Evolutionary conservation across 2,888 invertebrate genomes (phyloP).

Genomic region (Oscheius onirici): DNA sequence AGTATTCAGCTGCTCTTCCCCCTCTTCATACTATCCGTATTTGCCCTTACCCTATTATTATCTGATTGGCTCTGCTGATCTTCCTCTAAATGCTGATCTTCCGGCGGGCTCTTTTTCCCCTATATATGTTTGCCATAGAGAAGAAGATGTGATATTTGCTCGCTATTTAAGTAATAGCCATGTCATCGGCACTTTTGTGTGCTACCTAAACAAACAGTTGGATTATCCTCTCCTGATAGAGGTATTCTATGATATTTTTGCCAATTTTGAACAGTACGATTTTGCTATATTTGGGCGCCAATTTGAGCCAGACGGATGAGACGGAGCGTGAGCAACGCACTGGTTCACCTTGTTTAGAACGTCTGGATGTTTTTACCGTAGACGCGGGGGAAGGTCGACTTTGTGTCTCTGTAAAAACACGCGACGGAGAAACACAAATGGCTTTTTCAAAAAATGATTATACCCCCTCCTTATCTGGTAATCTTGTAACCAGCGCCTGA

Average conservation of each 20-base stretch:
- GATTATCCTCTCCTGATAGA: neutral
- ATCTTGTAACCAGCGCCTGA: slow-evolving; percentile 12
- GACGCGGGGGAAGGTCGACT: too few species aligned
- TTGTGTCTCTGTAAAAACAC: too few species aligned
- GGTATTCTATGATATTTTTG: neutral
- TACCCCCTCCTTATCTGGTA: slow-evolving; percentile 23
- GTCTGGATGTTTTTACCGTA: too few species aligned
- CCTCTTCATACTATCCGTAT: slow-evolving; percentile 4
- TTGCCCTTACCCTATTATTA: slow-evolving; percentile 20
- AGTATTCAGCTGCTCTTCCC: slow-evolving; percentile 19
- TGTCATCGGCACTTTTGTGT: slow-evolving; percentile 20
- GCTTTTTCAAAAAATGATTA: too few species aligned
- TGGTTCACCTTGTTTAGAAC: too few species aligned
- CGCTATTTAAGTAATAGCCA: slow-evolving; percentile 14
- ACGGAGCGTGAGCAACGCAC: too few species aligned
- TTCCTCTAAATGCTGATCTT: slow-evolving; percentile 12
- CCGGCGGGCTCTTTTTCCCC: slow-evolving; percentile 20
- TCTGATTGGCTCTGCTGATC: slow-evolving; percentile 14
- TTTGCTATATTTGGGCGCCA: too few species aligned
- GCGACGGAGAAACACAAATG: too few species aligned
- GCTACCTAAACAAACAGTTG: neutral
- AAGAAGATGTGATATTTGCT: slow-evolving; percentile 22
- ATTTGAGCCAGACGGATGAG: too few species aligned
- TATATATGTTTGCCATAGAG: slow-evolving; percentile 19
- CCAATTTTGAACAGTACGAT: neutral